Evolutionary conservation across 2,888 invertebrate species (phyloP).

Genomic region (Oxytorus armatus): DNA sequence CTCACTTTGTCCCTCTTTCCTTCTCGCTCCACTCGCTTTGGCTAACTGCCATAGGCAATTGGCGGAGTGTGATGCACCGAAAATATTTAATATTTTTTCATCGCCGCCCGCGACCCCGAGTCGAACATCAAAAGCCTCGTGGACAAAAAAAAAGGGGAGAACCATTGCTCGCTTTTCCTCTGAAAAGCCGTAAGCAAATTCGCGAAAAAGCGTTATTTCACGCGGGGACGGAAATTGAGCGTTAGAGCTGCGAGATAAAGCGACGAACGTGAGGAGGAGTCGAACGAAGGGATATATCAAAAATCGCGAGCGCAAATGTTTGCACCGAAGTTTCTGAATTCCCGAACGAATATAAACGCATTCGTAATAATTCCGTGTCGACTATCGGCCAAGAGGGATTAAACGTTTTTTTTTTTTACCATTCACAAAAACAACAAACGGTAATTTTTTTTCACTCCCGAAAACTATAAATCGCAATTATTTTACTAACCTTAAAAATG

Average conservation of each 20-base stretch:
- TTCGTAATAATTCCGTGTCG: too few relatives aligned
- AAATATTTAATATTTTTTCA: slow-evolving; percentile 50
- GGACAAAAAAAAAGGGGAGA: slow-evolving; percentile 8
- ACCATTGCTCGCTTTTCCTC: too few relatives aligned
- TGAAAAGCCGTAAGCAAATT: slow-evolving; percentile 11
- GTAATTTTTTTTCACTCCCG: too few relatives aligned
- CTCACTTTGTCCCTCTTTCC: neutral
- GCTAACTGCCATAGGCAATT: slow-evolving; percentile 47
- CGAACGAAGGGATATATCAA: slow-evolving; percentile 36
- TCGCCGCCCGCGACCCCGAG: neutral
- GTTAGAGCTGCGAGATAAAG: neutral
- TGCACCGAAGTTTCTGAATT: too few relatives aligned
- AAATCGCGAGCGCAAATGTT: too few relatives aligned
- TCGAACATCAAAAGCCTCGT: slow-evolving; percentile 41
- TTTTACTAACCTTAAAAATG: too few relatives aligned
- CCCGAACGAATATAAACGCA: too few relatives aligned
- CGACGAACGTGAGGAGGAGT: slow-evolving; percentile 36
- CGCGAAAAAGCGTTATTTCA: slow-evolving; percentile 36
- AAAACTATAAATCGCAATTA: too few relatives aligned
- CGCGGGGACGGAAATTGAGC: slow-evolving; percentile 1
- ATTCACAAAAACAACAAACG: too few relatives aligned
- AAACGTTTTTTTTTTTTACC: too few relatives aligned
- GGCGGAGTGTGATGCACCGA: slow-evolving; percentile 38
- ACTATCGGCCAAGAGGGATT: too few relatives aligned
- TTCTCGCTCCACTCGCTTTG: neutral